A percentile compares a stretch with the other conserved stretches of the same genome.
Conservation (phyloP, 2,797 vertebrate genomes). For the Cryptoprocta ferox region DNA sequence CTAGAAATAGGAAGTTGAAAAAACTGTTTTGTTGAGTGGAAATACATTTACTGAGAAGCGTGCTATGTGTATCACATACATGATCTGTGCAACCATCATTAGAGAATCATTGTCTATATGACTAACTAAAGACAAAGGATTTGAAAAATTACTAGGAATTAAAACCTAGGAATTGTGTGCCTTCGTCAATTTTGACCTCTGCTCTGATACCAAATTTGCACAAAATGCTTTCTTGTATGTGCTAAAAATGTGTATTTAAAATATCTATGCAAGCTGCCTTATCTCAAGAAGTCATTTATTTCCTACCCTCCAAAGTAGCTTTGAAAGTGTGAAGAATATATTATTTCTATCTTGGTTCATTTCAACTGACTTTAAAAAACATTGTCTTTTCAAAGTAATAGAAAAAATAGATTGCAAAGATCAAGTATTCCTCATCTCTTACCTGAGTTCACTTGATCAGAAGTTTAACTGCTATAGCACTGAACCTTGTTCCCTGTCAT, state of each 20-base stretch:
- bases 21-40: background rate
- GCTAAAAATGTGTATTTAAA: background rate
- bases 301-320: background rate
- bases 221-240: background rate
- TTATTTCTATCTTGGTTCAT: constrained; percentile 16
- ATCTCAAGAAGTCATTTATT: constrained; percentile 33
- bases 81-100: background rate
- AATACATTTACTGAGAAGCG: background rate
- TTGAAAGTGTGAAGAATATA: constrained; percentile 31
- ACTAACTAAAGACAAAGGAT: background rate
- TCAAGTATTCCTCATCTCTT: background rate
- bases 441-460: background rate
- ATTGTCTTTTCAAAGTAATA: constrained; percentile 37
- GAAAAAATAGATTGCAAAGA: background rate
- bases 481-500: background rate
- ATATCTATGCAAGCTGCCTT: background rate
- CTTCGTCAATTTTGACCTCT: background rate
- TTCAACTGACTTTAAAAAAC: background rate
- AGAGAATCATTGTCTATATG: background rate
- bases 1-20: background rate
- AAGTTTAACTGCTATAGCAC: background rate
- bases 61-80: background rate
- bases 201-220: background rate
- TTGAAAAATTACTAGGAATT: background rate
- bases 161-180: background rate